Evolutionary conservation across 2,888 invertebrate species (phyloP), one percentile per base, ranked within the genome.

Genomic region (Oscheius sp.): DNA sequence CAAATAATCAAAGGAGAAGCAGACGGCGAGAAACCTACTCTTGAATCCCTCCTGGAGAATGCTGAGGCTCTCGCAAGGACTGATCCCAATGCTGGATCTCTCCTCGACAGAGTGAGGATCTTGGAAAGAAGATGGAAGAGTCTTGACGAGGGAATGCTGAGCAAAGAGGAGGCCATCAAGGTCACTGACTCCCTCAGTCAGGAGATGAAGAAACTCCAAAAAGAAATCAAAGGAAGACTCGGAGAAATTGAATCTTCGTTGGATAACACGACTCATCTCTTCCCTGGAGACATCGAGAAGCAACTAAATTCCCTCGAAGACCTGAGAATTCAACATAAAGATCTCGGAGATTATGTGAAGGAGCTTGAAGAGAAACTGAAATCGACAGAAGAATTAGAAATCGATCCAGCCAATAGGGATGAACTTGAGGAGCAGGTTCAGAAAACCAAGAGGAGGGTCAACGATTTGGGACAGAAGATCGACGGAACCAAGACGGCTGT

Each of bases 1-100:
- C 67, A 72, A 45, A 95, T 96, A 0, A 90, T 97, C 55, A 91
- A 95, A 72, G 96, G 96, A 87, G 96, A 97, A 89, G 93, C 96
- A 90, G 91, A 93, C 71, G 92, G 92, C 0, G 95, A 96, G 87
- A 93, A 95, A 86, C 94, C 95, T 0, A 93, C 94, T 81, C 89
- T 96, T 72, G 91, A 92, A 71, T 93, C 94, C 86, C 89, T 96
- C 76, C 91, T 93, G 79, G 92, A 92, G 78, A 91, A 93, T 34
- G 93, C 93, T 0, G 91, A 92, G 52, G 91, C 91, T 55, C 90
- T 90, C 6, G 52, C 70, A 2, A 68, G 63, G 25, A 65, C 48
- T 15, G 69, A 70, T 39, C 57, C 69, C 25, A 48, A 69, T 20
- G 75, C 57, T 12, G 69, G 70, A 39, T 72, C 67, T 33, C 50